Evolutionary conservation across 2,113 vertebrate genomes (phyloP).

Genomic region (Phylloscopus trochilus): DNA sequence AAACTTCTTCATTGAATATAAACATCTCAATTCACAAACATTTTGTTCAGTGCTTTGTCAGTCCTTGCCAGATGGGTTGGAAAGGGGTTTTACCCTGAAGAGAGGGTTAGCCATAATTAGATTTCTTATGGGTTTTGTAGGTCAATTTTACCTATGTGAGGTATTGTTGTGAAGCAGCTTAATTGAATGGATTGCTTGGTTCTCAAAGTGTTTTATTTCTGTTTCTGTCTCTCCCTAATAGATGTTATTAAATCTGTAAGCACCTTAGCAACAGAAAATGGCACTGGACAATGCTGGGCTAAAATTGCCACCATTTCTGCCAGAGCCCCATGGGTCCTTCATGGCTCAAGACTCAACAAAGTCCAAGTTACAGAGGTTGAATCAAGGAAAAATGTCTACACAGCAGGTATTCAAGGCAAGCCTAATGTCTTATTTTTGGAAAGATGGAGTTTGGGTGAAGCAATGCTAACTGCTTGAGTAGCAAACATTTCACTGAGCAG

Average conservation of each 20-base stretch:
- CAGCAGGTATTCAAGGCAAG: slow-evolving; percentile 65
- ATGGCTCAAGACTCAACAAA: slow-evolving; percentile 69
- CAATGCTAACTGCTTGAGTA: neutral
- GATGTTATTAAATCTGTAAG: slow-evolving; percentile 77
- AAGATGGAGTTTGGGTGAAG: neutral
- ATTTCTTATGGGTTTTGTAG: neutral
- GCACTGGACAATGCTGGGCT: slow-evolving; percentile 46
- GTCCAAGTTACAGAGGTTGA: slow-evolving; percentile 76
- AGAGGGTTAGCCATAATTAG: neutral
- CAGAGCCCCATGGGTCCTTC: slow-evolving; percentile 68
- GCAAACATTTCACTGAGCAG: neutral
- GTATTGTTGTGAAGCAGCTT: neutral
- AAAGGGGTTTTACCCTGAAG: neutral
- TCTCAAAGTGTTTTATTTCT: neutral
- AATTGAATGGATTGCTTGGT: neutral
- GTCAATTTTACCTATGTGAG: neutral
- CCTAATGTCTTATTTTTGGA: neutral
- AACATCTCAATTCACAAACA: rapidly evolving
- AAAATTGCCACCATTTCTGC: slow-evolving; percentile 66
- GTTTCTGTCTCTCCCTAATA: slow-evolving; percentile 24
- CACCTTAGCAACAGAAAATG: slow-evolving; percentile 42
- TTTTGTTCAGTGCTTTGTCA: neutral
- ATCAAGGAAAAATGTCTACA: slow-evolving; percentile 67
- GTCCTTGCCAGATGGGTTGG: neutral
- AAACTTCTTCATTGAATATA: neutral